These are phyloP conservation scores for Zygogramma bicolorata DNA, from an alignment of 2,888 invertebrate genomes.

Conservation along the genomic window DNA sequence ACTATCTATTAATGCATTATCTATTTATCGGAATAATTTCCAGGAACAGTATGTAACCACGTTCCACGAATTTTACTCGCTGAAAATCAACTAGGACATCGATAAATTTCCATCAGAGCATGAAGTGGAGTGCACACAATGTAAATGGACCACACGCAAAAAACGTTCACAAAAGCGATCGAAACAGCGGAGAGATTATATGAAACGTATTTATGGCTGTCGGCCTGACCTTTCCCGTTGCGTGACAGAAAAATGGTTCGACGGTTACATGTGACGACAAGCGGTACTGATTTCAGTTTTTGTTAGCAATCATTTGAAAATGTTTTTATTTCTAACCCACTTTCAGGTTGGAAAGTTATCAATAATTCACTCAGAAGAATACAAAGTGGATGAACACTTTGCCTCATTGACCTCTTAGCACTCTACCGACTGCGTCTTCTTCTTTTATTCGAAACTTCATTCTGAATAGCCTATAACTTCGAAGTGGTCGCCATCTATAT, in stretches of 20 bases:
- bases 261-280: neutral
- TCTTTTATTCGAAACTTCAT: too few relatives aligned
- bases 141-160: neutral
- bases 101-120: conserved; percentile 5
- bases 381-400: too few relatives aligned
- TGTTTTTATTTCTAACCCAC: too few relatives aligned
- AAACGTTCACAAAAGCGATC: neutral
- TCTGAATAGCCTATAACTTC: too few relatives aligned
- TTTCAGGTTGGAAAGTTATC: too few relatives aligned
- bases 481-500: too few relatives aligned
- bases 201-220: neutral
- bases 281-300: neutral
- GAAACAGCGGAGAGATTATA: neutral
- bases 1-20: neutral
- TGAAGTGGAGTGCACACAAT: conserved; percentile 1
- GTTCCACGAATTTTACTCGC: neutral
- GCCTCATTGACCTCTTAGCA: too few relatives aligned
- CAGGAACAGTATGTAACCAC: neutral
- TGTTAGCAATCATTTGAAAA: neutral
- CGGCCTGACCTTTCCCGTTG: neutral
- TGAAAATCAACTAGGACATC: neutral
- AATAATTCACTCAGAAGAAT: too few relatives aligned
- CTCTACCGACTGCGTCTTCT: too few relatives aligned
- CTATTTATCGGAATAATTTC: too few relatives aligned
- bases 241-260: neutral